These are phyloP conservation scores for Melinaea marsaeus DNA, from an alignment of 2,888 invertebrate species.

Conservation along the genomic window DNA sequence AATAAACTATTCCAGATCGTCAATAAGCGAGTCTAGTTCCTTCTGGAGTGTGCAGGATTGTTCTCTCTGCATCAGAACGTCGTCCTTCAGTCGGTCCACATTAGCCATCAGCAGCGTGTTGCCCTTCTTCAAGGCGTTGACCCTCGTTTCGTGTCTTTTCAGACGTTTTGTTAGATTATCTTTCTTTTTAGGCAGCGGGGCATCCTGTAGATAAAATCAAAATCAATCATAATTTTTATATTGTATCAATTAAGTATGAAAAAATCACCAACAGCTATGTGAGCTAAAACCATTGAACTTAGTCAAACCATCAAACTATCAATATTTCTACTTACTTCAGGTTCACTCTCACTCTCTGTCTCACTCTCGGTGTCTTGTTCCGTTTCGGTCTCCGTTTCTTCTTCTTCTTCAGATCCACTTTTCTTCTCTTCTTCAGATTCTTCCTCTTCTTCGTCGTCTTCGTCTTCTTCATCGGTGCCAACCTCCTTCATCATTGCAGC, in stretches of 20 bases:
- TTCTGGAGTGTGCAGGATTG: slow-evolving; percentile 86
- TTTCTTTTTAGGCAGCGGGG: slow-evolving; percentile 82
- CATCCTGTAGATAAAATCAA: slow-evolving; percentile 69
- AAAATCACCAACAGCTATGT: too few relatives aligned
- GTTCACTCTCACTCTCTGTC: slow-evolving; percentile 81
- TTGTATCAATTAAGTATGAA: too few relatives aligned
- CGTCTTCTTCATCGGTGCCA: slow-evolving; percentile 83
- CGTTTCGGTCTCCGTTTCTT: slow-evolving; percentile 81
- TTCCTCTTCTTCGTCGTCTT: slow-evolving; percentile 79
- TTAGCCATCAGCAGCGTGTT: slow-evolving; percentile 92
- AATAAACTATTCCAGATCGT: slow-evolving; percentile 84
- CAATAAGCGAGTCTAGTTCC: slow-evolving; percentile 90
- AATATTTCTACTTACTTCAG: slow-evolving; percentile 67
- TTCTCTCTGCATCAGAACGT: slow-evolving; percentile 89
- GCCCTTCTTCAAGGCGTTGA: slow-evolving; percentile 90
- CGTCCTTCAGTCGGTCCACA: slow-evolving; percentile 91
- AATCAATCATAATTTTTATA: too few relatives aligned
- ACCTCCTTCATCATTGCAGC: slow-evolving; percentile 90
- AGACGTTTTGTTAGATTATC: slow-evolving; percentile 80
- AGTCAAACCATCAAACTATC: neutral
- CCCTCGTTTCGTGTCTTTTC: slow-evolving; percentile 87
- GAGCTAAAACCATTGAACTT: neutral
- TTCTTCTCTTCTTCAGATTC: slow-evolving; percentile 80
- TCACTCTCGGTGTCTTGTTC: slow-evolving; percentile 83
- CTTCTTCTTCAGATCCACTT: slow-evolving; percentile 74